Percentiles rank a stretch among this genome's conserved stretches.
These are phyloP conservation scores for Drosophila obscura DNA, from an alignment of 1,140 invertebrate species.

Conservation along the genomic window DNA sequence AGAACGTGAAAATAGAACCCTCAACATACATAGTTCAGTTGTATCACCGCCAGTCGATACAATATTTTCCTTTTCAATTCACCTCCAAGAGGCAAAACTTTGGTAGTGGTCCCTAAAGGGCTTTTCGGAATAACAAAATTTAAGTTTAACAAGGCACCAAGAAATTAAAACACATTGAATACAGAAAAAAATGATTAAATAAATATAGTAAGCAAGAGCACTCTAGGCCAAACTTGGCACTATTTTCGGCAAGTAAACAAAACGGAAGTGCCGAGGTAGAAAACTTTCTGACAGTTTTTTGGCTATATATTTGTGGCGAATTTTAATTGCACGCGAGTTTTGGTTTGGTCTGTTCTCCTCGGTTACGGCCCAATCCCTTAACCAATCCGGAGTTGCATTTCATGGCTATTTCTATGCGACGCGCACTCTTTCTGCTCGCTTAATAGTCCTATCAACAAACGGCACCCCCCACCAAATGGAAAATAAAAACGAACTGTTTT, in stretches of 20 bases:
- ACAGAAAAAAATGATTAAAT: slow-evolving; percentile 20
- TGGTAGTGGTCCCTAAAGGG: slow-evolving; percentile 43
- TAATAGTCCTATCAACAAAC: slow-evolving; percentile 59
- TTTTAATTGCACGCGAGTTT: slow-evolving; percentile 33
- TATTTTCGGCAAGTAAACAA: slow-evolving; percentile 54
- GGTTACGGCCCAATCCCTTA: slow-evolving; percentile 8
- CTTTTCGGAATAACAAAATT: slow-evolving; percentile 44
- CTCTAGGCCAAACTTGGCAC: slow-evolving; percentile 62
- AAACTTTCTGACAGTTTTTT: slow-evolving; percentile 62
- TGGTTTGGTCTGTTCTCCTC: slow-evolving; percentile 13
- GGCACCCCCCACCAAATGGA: slow-evolving; percentile 20
- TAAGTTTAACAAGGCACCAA: slow-evolving; percentile 3
- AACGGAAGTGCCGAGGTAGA: slow-evolving; percentile 50
- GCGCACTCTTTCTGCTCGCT: slow-evolving; percentile 44
- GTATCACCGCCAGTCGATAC: not conserved
- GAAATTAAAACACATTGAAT: slow-evolving; percentile 7
- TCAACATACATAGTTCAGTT: too few species aligned
- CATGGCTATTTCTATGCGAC: slow-evolving; percentile 44
- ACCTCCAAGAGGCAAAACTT: slow-evolving; percentile 34
- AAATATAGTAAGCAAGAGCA: slow-evolving; percentile 45
- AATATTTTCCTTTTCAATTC: slow-evolving; percentile 48
- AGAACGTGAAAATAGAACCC: slow-evolving; percentile 9
- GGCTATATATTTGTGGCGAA: slow-evolving; percentile 32
- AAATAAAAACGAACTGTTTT: slow-evolving; percentile 46
- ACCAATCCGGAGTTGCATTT: slow-evolving; percentile 23